phyloP scores from a whole-genome alignment of 2,797 vertebrate species.

The Clarias pachynema region DNA sequence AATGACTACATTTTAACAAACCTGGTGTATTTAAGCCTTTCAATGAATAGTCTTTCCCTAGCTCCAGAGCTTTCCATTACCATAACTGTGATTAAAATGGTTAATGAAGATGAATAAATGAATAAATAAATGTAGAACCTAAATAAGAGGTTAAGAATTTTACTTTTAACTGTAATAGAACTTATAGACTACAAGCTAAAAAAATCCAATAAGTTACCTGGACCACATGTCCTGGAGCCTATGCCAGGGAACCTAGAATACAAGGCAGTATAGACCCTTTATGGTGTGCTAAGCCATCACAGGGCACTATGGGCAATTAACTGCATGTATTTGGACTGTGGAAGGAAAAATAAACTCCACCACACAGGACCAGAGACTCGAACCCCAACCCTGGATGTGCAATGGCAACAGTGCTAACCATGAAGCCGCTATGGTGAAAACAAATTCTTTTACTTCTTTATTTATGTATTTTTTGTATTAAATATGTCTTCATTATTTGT shows the following conservation, averaged over 20 bases:
- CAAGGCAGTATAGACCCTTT: too few species aligned
- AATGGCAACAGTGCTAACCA: too few species aligned
- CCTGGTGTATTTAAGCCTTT: not conserved
- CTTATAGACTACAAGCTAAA: not conserved
- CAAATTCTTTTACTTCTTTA: not conserved
- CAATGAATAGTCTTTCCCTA: not conserved
- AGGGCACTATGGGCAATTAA: too few species aligned
- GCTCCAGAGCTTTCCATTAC: not conserved
- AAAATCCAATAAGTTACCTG: too few species aligned
- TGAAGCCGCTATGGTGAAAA: not conserved
- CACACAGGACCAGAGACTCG: too few species aligned
- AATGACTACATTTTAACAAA: not conserved
- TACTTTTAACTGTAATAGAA: not conserved
- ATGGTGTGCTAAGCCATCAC: too few species aligned
- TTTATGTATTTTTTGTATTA: not conserved
- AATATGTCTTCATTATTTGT: not conserved
- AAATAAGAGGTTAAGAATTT: not conserved
- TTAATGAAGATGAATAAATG: not conserved
- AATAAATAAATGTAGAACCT: not conserved
- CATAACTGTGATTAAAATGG: not conserved
- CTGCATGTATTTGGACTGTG: too few species aligned
- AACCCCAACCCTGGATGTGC: too few species aligned
- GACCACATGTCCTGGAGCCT: too few species aligned
- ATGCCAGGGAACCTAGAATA: too few species aligned
- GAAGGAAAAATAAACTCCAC: too few species aligned